phyloP scores from a whole-genome alignment of 1,140 invertebrate genomes.

The Heliconius congener region DNA sequence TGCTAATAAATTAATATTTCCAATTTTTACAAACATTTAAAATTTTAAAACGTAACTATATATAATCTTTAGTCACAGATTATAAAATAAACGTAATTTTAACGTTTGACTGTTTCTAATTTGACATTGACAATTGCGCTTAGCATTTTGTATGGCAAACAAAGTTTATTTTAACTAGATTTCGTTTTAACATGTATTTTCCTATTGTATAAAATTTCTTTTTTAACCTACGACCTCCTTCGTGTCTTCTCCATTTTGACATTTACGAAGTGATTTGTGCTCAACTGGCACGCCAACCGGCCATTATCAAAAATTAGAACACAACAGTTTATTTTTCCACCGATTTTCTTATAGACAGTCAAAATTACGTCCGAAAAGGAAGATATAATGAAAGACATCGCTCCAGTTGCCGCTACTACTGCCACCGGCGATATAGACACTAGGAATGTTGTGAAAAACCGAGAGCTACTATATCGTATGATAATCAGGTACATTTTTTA shows the following conservation, averaged over 20 bases:
- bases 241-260: too few relatives aligned
- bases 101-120: background rate
- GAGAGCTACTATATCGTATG: conserved; percentile 91
- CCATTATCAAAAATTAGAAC: too few relatives aligned
- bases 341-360: conserved; percentile 38
- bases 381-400: conserved; percentile 73
- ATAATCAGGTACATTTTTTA: conserved; percentile 90
- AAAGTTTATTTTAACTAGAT: background rate
- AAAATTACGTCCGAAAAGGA: conserved; percentile 29
- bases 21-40: background rate
- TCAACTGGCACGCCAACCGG: too few relatives aligned
- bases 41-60: background rate
- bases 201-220: too few relatives aligned
- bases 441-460: conserved; percentile 89
- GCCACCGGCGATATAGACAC: conserved; percentile 85
- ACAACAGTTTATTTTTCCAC: conserved; percentile 25
- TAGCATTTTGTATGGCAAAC: background rate
- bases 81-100: background rate
- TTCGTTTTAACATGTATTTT: too few relatives aligned
- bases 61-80: background rate
- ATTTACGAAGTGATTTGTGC: too few relatives aligned
- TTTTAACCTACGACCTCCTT: too few relatives aligned
- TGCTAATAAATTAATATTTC: background rate
- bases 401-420: conserved; percentile 7
- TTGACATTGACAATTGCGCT: conserved; percentile 13